A percentile compares a stretch with the other conserved stretches of the same genome.
phyloP scores from a whole-genome alignment of 2,888 invertebrate genomes.

The Polydrusus cervinus region DNA sequence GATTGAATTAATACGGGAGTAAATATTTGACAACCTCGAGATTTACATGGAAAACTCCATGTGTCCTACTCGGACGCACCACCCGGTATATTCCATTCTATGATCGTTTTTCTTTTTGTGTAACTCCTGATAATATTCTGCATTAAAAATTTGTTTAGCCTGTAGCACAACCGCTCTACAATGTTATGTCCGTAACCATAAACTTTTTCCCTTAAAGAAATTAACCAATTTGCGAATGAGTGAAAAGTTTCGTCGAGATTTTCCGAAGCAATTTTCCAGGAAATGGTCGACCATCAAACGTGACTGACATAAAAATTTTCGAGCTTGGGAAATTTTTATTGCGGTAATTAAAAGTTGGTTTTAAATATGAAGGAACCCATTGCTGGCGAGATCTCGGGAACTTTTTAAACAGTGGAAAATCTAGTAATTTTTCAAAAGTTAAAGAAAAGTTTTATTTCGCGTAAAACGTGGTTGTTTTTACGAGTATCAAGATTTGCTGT shows the following conservation, averaged over 20 bases:
- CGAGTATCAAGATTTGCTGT: neutral
- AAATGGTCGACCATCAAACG: slow-evolving; percentile 47
- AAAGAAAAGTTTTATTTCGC: slow-evolving; percentile 41
- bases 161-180: no score
- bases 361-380: slow-evolving; percentile 19
- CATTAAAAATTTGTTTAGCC: no score
- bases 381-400: neutral
- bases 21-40: no score
- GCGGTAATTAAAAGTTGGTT: slow-evolving; percentile 49
- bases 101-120: no score
- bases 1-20: no score
- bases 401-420: slow-evolving; percentile 29
- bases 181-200: slow-evolving; percentile 27
- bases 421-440: neutral
- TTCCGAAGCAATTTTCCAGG: slow-evolving; percentile 43
- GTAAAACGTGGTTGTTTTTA: neutral
- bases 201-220: slow-evolving; percentile 36
- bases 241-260: slow-evolving; percentile 21
- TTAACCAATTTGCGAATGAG: slow-evolving; percentile 49
- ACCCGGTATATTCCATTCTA: no score
- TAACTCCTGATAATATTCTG: no score
- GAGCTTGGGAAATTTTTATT: slow-evolving; percentile 46
- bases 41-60: no score
- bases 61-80: no score
- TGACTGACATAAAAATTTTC: slow-evolving; percentile 41